Conservation (phyloP, 2,113 vertebrate species). For the Candoia aspera region DNA sequence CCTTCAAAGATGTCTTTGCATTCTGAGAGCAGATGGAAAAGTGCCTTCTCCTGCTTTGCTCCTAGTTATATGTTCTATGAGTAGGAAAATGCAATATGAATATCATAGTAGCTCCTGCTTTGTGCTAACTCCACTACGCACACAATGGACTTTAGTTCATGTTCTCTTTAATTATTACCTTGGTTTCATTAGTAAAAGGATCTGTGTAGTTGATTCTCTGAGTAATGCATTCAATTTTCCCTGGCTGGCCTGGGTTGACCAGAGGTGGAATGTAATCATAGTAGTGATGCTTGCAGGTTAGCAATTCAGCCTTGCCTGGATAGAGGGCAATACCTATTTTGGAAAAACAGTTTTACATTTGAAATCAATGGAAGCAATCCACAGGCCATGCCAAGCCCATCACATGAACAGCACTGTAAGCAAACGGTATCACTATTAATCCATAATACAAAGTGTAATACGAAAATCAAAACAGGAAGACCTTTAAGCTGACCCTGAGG, state of each 20-base stretch:
- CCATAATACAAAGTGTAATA: background rate
- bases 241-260: slow-evolving; percentile 77
- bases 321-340: slow-evolving; percentile 90
- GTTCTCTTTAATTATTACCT: slow-evolving; percentile 72
- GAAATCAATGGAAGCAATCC: background rate
- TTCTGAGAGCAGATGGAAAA: background rate
- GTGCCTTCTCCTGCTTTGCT: background rate
- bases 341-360: background rate
- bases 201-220: slow-evolving; percentile 83
- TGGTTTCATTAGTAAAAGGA: slow-evolving; percentile 84
- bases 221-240: slow-evolving; percentile 79
- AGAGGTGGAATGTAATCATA: slow-evolving; percentile 87
- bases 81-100: background rate
- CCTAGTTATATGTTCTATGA: background rate
- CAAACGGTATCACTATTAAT: background rate
- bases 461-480: background rate
- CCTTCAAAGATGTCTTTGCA: background rate
- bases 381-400: background rate
- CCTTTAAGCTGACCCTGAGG: background rate
- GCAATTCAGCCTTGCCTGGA: slow-evolving; percentile 83
- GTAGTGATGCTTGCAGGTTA: slow-evolving; percentile 89
- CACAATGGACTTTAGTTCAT: background rate
- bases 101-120: background rate
- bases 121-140: background rate
- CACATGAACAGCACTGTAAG: background rate